phyloP scores from a whole-genome alignment of 2,888 invertebrate genomes.

The Linnaemya tessellans region DNA sequence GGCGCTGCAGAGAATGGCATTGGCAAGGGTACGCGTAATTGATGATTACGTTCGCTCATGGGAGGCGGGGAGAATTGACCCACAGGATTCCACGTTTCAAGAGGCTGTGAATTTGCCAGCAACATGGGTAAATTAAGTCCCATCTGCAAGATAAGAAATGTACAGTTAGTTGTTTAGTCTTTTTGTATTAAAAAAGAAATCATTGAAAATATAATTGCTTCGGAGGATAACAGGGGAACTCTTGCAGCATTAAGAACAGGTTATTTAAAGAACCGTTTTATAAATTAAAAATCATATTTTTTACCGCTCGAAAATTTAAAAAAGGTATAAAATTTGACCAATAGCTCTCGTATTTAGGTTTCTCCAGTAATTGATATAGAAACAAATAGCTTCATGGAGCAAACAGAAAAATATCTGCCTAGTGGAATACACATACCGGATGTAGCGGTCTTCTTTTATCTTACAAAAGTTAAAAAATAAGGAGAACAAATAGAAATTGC shows the following conservation, averaged over 20 bases:
- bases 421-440: no score
- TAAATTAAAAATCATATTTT: no score
- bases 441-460: not conserved
- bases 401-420: no score
- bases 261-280: no score
- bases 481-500: slow-evolving; percentile 48
- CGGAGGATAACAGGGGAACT: no score
- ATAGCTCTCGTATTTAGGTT: no score
- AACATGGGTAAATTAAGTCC: slow-evolving; percentile 81
- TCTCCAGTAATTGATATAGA: no score
- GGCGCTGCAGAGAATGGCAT: slow-evolving; percentile 75
- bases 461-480: slow-evolving; percentile 64
- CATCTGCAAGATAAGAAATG: slow-evolving; percentile 77
- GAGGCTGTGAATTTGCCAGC: slow-evolving; percentile 79
- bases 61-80: slow-evolving; percentile 81
- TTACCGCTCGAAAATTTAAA: no score
- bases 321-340: no score
- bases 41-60: slow-evolving; percentile 74
- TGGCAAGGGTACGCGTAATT: slow-evolving; percentile 78
- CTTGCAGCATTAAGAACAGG: no score
- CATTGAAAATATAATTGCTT: not conserved
- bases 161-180: not conserved
- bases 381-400: no score
- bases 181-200: not conserved
- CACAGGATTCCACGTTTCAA: slow-evolving; percentile 80